These are phyloP conservation scores for Halocaridina rubra DNA, from an alignment of 2,888 invertebrate genomes.

Conservation along the genomic window DNA sequence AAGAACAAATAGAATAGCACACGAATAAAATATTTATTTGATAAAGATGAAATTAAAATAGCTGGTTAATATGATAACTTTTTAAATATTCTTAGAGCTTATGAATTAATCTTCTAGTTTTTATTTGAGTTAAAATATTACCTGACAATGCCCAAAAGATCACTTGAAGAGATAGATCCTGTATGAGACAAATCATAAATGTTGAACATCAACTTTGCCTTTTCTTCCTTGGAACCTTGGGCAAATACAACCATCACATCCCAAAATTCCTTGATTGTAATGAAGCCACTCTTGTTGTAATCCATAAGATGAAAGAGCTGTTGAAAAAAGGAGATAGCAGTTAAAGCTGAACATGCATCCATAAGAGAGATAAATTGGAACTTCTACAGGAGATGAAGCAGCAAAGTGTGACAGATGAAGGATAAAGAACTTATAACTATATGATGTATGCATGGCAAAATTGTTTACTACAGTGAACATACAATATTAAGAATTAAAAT, in stretches of 20 bases:
- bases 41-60: no score
- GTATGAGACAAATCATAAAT: conserved; percentile 72
- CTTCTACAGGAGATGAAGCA: background rate
- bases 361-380: background rate
- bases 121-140: conserved; percentile 65
- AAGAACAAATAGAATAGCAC: no score
- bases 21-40: no score
- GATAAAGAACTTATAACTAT: background rate
- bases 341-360: background rate
- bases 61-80: no score
- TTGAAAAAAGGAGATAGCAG: background rate
- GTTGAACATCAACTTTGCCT: conserved; percentile 73
- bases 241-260: conserved; percentile 75
- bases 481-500: background rate
- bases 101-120: background rate
- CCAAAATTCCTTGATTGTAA: conserved; percentile 75
- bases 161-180: conserved; percentile 70
- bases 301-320: conserved; percentile 74
- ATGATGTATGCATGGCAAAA: no score
- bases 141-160: conserved; percentile 72
- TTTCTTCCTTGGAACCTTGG: conserved; percentile 72
- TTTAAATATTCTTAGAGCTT: background rate
- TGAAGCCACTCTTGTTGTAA: conserved; percentile 74
- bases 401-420: background rate
- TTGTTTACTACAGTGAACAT: background rate